These are phyloP conservation scores for Alloscopus bannaensis DNA, from an alignment of 2,888 invertebrate genomes.

Conservation along the genomic window DNA sequence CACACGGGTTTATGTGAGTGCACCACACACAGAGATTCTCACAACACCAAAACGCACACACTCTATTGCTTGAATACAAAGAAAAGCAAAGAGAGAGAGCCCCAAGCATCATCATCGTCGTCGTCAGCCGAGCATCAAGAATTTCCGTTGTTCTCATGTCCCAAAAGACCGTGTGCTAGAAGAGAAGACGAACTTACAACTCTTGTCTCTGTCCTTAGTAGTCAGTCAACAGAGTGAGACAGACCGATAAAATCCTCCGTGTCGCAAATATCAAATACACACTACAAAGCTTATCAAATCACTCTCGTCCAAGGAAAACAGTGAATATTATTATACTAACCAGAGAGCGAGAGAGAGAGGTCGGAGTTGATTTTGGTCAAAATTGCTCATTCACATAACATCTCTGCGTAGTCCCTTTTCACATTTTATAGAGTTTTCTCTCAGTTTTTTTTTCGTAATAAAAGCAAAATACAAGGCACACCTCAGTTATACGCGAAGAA, in stretches of 20 bases:
- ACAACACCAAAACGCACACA: no score
- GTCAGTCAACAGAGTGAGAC: conserved; percentile 62
- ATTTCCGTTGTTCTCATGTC: conserved; percentile 56
- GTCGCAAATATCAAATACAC: conserved; percentile 1
- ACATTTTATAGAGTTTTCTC: no score
- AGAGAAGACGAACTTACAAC: conserved; percentile 17
- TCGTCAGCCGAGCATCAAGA: conserved; percentile 50
- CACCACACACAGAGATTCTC: no score
- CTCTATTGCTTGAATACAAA: conserved; percentile 9
- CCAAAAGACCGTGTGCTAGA: conserved; percentile 24
- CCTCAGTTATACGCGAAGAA: no score
- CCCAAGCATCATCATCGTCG: conserved; percentile 34
- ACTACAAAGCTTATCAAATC: no score
- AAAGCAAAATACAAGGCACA: no score
- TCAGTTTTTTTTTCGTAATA: no score
- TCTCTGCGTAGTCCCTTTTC: no score
- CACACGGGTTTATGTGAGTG: no score
- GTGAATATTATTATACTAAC: background rate
- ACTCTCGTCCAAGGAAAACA: no score
- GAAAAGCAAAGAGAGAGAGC: conserved; percentile 15
- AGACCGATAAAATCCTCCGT: conserved; percentile 54
- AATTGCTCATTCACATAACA: conserved; percentile 17
- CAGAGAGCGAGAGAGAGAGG: conserved; percentile 17
- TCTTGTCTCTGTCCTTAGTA: conserved; percentile 45
- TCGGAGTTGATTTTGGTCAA: conserved; percentile 36